phyloP scores from a whole-genome alignment of 2,888 invertebrate genomes.

The Antheraea yamamai region DNA sequence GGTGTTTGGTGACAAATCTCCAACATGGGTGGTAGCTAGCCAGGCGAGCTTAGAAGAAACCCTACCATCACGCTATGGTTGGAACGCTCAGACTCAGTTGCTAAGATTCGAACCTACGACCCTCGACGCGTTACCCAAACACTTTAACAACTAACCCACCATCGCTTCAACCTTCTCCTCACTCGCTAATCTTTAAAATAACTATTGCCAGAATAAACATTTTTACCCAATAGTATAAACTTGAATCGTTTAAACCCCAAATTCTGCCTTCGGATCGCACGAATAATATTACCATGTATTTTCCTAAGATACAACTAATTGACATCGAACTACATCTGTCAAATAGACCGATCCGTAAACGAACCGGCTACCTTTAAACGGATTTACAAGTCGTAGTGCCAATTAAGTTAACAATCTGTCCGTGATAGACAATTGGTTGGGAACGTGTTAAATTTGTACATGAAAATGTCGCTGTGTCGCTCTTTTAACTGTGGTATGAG shows the following conservation, averaged over 20 bases:
- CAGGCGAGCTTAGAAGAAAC: too few species aligned
- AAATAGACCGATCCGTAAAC: background rate
- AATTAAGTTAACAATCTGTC: conserved; percentile 58
- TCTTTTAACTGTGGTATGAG: background rate
- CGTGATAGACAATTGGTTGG: conserved; percentile 43
- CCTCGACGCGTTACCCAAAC: too few species aligned
- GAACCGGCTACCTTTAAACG: background rate
- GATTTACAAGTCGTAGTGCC: conserved; percentile 29
- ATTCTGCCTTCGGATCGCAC: background rate
- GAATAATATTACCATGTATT: background rate
- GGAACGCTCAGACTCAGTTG: too few species aligned
- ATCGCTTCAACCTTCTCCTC: too few species aligned
- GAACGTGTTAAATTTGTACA: conserved; percentile 48
- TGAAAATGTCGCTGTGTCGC: background rate
- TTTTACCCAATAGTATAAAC: background rate
- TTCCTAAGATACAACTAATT: background rate
- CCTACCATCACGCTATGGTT: too few species aligned
- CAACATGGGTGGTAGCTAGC: too few species aligned
- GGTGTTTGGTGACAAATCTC: too few species aligned
- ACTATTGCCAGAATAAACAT: background rate
- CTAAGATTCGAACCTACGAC: too few species aligned
- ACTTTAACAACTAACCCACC: too few species aligned
- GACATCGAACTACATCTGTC: conserved; percentile 1
- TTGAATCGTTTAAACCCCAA: background rate
- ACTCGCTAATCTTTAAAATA: background rate